Percentiles rank a stretch among this genome's conserved stretches.
Evolutionary conservation across 2,113 vertebrate species (phyloP).

Genomic region (Semnornis frantzii): DNA sequence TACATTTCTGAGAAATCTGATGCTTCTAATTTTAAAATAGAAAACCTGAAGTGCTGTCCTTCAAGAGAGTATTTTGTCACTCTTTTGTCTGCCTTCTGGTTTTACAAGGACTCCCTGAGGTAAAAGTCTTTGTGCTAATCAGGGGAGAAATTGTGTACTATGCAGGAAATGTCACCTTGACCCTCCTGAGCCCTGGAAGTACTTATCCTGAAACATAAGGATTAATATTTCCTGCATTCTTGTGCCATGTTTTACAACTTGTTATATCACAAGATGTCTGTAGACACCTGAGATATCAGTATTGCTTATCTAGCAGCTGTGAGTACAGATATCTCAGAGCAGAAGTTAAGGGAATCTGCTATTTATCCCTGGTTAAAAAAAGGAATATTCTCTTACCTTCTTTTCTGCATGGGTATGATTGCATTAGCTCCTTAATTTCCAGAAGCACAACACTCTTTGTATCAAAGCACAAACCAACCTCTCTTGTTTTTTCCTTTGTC

Average conservation of each 20-base stretch:
- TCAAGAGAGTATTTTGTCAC: background rate
- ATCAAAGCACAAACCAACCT: background rate
- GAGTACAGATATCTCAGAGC: background rate
- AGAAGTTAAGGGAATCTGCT: background rate
- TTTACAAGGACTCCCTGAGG: background rate
- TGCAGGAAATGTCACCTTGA: background rate
- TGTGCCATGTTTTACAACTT: background rate
- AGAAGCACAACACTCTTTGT: background rate
- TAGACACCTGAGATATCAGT: background rate
- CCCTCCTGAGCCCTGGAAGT: constrained; percentile 33
- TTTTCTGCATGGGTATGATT: background rate
- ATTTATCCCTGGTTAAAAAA: background rate
- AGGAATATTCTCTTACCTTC: background rate
- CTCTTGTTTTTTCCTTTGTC: background rate
- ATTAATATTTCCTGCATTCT: constrained; percentile 59
- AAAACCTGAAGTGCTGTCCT: background rate
- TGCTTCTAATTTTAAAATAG: background rate
- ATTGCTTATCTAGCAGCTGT: background rate
- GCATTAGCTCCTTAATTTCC: background rate
- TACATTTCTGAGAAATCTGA: background rate
- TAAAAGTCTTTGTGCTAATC: constrained; percentile 25
- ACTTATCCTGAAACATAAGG: constrained; percentile 35
- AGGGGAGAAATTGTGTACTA: background rate
- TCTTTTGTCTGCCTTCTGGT: background rate
- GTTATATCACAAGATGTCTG: background rate